phyloP scores from a whole-genome alignment of 1,140 invertebrate genomes.

The Caerostris darwini region DNA sequence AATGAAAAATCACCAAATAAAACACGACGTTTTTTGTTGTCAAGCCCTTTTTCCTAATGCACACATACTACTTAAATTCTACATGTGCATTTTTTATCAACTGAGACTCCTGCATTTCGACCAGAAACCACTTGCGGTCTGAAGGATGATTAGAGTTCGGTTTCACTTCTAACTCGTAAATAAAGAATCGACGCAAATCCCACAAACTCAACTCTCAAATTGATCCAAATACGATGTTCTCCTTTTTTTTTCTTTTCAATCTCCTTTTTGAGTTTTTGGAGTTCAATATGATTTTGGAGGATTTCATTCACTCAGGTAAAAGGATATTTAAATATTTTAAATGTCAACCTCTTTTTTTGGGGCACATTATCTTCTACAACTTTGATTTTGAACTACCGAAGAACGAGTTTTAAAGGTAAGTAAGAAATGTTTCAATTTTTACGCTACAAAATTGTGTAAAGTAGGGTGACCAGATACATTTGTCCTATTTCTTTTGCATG shows the following conservation, averaged over 20 bases:
- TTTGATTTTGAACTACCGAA: not conserved
- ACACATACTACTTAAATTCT: not conserved
- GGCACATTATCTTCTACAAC: not conserved
- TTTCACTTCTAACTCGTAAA: slow-evolving; percentile 67
- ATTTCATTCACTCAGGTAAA: slow-evolving; percentile 39
- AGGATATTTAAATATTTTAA: slow-evolving; percentile 59
- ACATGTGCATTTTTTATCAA: slow-evolving; percentile 71
- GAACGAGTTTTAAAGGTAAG: slow-evolving; percentile 31
- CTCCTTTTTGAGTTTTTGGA: slow-evolving; percentile 9
- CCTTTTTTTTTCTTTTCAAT: slow-evolving; percentile 24
- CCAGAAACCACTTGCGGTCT: slow-evolving; percentile 70
- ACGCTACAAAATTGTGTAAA: not conserved
- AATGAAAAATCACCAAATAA: not conserved
- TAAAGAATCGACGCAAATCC: slow-evolving; percentile 73
- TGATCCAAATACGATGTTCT: slow-evolving; percentile 45
- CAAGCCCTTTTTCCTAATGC: not conserved
- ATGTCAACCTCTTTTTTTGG: not conserved
- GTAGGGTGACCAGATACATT: slow-evolving; percentile 71
- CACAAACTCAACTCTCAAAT: slow-evolving; percentile 57
- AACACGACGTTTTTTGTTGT: not conserved
- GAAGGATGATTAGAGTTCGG: slow-evolving; percentile 70
- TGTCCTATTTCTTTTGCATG: slow-evolving; percentile 1
- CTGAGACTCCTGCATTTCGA: slow-evolving; percentile 24
- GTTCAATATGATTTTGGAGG: slow-evolving; percentile 59
- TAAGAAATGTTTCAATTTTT: not conserved